These are phyloP conservation scores for Hippocampus guttulatus DNA, from an alignment of 2,113 vertebrate genomes.

Conservation along the genomic window DNA sequence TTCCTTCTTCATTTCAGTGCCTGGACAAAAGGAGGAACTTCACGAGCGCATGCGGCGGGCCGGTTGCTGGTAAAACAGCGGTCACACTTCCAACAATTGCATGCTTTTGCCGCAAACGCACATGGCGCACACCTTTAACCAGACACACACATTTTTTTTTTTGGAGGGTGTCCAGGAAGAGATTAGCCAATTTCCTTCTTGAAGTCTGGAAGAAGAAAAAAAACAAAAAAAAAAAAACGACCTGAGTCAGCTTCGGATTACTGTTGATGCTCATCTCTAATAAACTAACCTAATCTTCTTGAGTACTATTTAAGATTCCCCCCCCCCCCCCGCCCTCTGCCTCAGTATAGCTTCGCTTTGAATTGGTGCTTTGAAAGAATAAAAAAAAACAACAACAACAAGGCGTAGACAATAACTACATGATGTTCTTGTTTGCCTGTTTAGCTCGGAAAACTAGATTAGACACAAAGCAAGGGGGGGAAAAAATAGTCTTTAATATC, in stretches of 20 bases:
- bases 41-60: conserved; percentile 43
- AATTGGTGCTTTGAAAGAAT: not conserved
- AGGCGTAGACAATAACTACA: not conserved
- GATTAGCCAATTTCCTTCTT: conserved; percentile 52
- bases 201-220: conserved; percentile 40
- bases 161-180: conserved; percentile 39
- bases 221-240: conserved; percentile 9
- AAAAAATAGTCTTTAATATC: not conserved
- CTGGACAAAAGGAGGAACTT: conserved; percentile 37
- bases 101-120: not conserved
- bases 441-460: not conserved
- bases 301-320: conserved; percentile 17
- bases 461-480: too few relatives aligned
- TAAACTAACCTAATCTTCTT: conserved; percentile 51
- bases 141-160: conserved; percentile 40
- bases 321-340: not conserved
- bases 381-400: not conserved
- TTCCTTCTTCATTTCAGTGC: conserved; percentile 37
- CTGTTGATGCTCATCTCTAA: conserved; percentile 60
- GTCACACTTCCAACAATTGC: conserved; percentile 44
- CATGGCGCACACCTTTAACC: conserved; percentile 4
- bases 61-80: conserved; percentile 48
- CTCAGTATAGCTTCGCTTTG: not conserved
- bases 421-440: not conserved
- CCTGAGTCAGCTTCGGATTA: conserved; percentile 58